Evolutionary conservation across 2,888 invertebrate genomes (phyloP), one percentile per base, ranked within the genome.

Genomic region (Acleris laterana): DNA sequence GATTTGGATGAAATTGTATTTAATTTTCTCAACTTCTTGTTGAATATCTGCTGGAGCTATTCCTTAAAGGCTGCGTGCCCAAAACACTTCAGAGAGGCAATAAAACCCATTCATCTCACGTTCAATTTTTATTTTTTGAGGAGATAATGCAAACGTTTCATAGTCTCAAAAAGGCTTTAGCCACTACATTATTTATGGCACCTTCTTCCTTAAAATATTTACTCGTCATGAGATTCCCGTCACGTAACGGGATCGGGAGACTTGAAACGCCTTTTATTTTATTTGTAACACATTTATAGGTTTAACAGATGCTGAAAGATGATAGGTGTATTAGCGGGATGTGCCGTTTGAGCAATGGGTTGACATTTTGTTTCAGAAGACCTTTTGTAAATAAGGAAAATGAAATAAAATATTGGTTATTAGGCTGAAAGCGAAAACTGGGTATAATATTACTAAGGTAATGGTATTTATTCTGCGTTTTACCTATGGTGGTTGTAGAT

Each of bases 181-280:
- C 17, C 1, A 59, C 58, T 59, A 48, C 59, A 64, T 64, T 59
- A 53, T 64, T 58, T 64, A 59, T 64, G 48, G 22, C 38, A 19
- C n/a, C 52, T 46, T 63, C 51, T 38, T 25, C 19, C 58, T 49
- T 46, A 58, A 52, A 63, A 52, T 25, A 58, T 64, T 53, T 59
- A 42, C 25, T 59, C 25, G 19, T 11, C 22, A 52, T 13, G 22
- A 13, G 16, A 64, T 64, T 64, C 63, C 1, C 2, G 63, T 59
- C 63, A 64, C 63, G 63, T 64, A 20, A 17, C 6, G 25, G n/a
- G 32, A 46, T 38, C 48, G 38, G 22, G 46, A 32, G 38, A 32
- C 52, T 48, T 38, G 52, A 48, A 53, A 53, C n/a, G 42, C 25
- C 17, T 56, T 56, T 63, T 63, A 63, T 57, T 57, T 57, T 63